Evolutionary conservation across 1,140 invertebrate genomes (phyloP).

Genomic region (Cherax destructor): DNA sequence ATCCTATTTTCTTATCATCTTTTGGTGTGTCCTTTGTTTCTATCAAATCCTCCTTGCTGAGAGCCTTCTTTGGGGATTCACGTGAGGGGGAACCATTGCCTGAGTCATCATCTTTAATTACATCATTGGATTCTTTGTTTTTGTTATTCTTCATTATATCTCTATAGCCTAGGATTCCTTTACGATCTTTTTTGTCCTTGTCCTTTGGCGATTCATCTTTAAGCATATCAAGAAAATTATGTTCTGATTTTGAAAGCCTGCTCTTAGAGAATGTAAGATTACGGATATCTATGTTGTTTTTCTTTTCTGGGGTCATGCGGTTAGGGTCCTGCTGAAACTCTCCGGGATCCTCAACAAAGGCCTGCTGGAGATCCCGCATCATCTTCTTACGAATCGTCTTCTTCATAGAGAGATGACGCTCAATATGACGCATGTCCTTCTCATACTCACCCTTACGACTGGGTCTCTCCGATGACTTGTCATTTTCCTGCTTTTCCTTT

Average conservation of each 20-base stretch:
- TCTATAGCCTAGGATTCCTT: conserved; percentile 43
- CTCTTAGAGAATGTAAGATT: conserved; percentile 79
- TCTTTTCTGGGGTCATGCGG: conserved; percentile 80
- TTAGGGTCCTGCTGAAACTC: conserved; percentile 82
- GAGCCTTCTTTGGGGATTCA: conserved; percentile 75
- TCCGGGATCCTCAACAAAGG: conserved; percentile 85
- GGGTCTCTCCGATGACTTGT: conserved; percentile 6
- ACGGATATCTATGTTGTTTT: conserved; percentile 82
- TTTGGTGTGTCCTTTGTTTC: conserved; percentile 75
- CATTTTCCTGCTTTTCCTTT: conserved; percentile 10
- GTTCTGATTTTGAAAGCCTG: conserved; percentile 77
- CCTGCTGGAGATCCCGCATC: conserved; percentile 86
- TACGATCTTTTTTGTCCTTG: conserved; percentile 71
- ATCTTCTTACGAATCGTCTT: conserved; percentile 91
- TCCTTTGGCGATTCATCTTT: conserved; percentile 74
- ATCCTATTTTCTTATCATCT: conserved; percentile 81
- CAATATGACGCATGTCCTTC: conserved; percentile 85
- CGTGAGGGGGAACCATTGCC: conserved; percentile 77
- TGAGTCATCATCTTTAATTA: conserved; percentile 78
- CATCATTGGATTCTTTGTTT: conserved; percentile 16
- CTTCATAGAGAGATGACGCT: conserved; percentile 89
- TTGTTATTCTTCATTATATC: conserved; percentile 53
- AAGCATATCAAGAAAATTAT: conserved; percentile 84
- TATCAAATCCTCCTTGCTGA: conserved; percentile 74
- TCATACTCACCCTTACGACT: conserved; percentile 74